Base-by-base conservation (phyloP, 1,140 invertebrate species). In the Drosophila grimshawi region DNA sequence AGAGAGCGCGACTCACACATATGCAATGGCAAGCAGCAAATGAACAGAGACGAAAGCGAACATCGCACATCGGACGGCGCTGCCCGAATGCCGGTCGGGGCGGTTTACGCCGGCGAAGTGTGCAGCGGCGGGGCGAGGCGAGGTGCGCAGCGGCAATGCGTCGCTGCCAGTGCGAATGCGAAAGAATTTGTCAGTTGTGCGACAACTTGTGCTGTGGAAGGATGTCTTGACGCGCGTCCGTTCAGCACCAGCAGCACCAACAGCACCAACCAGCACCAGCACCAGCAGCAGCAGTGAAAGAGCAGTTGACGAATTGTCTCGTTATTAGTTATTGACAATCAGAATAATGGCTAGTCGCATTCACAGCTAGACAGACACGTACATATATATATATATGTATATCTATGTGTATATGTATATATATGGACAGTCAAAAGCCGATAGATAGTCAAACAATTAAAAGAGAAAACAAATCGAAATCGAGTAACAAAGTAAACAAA, bases 131-230 rank as follows among this genome's bases (percentile, higher is more conserved):
- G 39, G 39, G 10, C 39, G 39, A 43, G 10, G 39, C 39, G 10
- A 43, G 39, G 39, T n/a, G 39, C 39, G 10, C 10, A 43, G 39
- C 3, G 10, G 39, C 39, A 8, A 4, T 3, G 39, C 39, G 32
- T 52, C 63, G 70, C 46, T 63, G 51, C 11, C 62, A 78, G 66
- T 83, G 80, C 65, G 69, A 79, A 72, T 65, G 73, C 64, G 67
- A 76, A 76, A 82, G 76, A 88, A 81, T 78, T 81, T 71, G 60
- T 89, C 80, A 92, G 91, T 92, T 92, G 89, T 90, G 76, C 80
- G 78, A 79, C 91, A 92, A 89, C 89, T 82, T 90, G 78, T 78
- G 76, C 86, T 88, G 79, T 67, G 86, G 62, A 77, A 86, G 80
- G 82, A 91, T 89, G 90, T 88, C 72, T 71, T 80, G 49, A 90